These are phyloP conservation scores for Acrocera orbiculus DNA, from an alignment of 2,888 invertebrate species.

Conservation along the genomic window DNA sequence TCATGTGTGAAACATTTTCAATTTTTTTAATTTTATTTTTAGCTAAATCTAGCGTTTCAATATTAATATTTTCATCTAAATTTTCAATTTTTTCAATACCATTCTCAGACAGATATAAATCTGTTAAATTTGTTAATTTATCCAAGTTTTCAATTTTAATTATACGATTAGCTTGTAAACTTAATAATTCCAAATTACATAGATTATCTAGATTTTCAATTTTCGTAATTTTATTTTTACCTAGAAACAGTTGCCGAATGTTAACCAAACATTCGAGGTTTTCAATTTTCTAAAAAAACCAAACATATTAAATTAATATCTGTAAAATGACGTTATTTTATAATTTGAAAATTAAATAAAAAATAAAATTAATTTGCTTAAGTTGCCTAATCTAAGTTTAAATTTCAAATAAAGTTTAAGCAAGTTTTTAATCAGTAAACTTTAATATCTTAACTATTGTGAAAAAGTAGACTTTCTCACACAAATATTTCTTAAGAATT, in stretches of 20 bases:
- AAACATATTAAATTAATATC: neutral
- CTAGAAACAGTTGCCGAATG: slow-evolving; percentile 67
- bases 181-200: slow-evolving; percentile 56
- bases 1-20: slow-evolving; percentile 58
- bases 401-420: neutral
- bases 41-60: slow-evolving; percentile 82
- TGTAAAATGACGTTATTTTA: neutral
- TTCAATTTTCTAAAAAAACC: slow-evolving; percentile 56
- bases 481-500: too few relatives aligned
- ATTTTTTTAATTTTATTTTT: slow-evolving; percentile 68
- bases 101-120: slow-evolving; percentile 88
- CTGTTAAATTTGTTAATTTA: slow-evolving; percentile 52
- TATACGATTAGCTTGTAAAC: slow-evolving; percentile 82
- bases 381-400: neutral
- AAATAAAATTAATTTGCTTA: neutral
- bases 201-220: slow-evolving; percentile 66
- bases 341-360: neutral
- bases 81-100: slow-evolving; percentile 67
- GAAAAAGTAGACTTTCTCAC: too few relatives aligned
- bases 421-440: too few relatives aligned
- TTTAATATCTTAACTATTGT: too few relatives aligned
- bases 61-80: slow-evolving; percentile 43
- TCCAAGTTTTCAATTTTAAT: slow-evolving; percentile 73
- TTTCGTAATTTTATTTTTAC: slow-evolving; percentile 86
- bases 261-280: slow-evolving; percentile 60